These are phyloP conservation scores for Mastomys coucha DNA, from an alignment of 2,113 vertebrate species.

Conservation along the genomic window DNA sequence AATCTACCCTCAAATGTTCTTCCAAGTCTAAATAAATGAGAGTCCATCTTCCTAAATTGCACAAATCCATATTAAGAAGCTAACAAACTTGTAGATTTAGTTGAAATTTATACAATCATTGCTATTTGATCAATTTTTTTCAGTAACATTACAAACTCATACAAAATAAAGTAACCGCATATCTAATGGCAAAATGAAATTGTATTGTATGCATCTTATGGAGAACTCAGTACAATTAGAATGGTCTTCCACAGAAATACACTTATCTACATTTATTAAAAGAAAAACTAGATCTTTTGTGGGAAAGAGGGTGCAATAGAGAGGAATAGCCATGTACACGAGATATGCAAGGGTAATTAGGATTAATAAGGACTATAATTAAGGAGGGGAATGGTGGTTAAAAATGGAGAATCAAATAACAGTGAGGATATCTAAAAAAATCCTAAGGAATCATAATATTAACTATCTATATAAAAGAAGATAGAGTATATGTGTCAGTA, in stretches of 20 bases:
- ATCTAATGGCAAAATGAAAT: neutral
- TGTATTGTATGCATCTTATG: neutral
- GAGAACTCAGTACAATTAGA: neutral
- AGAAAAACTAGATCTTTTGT: neutral
- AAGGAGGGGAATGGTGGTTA: neutral
- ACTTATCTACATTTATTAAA: neutral
- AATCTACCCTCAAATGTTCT: neutral
- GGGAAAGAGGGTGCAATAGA: rapidly evolving
- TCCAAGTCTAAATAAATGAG: neutral
- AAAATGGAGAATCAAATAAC: neutral
- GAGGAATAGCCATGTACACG: neutral
- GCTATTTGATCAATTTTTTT: conserved; percentile 30
- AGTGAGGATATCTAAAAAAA: neutral
- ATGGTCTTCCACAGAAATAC: neutral
- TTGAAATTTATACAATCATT: neutral
- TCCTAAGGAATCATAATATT: neutral
- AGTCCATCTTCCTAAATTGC: neutral
- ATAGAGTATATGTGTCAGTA: neutral
- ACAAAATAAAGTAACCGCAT: neutral
- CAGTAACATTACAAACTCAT: neutral
- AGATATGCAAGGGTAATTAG: no score
- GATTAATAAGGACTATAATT: neutral
- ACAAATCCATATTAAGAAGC: neutral
- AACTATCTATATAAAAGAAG: neutral
- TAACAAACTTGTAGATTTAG: neutral